Percentiles rank a stretch among this genome's conserved stretches.
Evolutionary conservation across 92 coral and sea anemone species (phyloP).

Genomic region (Parazoanthus darwini): DNA sequence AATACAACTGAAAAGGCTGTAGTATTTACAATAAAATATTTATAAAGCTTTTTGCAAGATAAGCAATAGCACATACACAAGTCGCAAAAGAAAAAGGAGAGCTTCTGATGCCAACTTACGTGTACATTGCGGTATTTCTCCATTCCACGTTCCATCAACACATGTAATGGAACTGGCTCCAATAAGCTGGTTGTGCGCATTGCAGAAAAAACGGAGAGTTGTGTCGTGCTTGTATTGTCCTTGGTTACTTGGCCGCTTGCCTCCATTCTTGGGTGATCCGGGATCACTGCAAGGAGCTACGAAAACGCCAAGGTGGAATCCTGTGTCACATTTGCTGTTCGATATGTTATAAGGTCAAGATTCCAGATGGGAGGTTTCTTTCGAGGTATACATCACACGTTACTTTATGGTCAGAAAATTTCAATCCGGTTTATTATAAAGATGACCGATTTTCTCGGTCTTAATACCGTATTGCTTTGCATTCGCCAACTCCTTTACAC

Average conservation of each 20-base stretch:
- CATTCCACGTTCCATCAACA: neutral
- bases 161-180: neutral
- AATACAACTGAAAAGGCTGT: neutral
- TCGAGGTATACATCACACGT: neutral
- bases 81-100: too few relatives aligned
- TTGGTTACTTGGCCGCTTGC: neutral
- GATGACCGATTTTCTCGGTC: too few relatives aligned
- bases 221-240: neutral
- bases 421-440: too few relatives aligned
- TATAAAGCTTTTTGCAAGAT: neutral
- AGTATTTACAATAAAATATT: neutral
- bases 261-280: neutral
- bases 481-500: too few relatives aligned
- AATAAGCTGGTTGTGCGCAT: neutral
- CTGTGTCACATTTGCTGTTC: neutral
- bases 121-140: neutral
- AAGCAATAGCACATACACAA: neutral
- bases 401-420: too few relatives aligned
- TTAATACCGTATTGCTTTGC: too few relatives aligned
- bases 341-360: neutral
- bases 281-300: neutral
- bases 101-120: neutral
- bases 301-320: constrained; percentile 7
- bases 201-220: neutral
- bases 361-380: neutral